A percentile compares a stretch with the other conserved stretches of the same genome.
phyloP scores from a whole-genome alignment of 2,888 invertebrate genomes.

The Tetropium fuscum region DNA sequence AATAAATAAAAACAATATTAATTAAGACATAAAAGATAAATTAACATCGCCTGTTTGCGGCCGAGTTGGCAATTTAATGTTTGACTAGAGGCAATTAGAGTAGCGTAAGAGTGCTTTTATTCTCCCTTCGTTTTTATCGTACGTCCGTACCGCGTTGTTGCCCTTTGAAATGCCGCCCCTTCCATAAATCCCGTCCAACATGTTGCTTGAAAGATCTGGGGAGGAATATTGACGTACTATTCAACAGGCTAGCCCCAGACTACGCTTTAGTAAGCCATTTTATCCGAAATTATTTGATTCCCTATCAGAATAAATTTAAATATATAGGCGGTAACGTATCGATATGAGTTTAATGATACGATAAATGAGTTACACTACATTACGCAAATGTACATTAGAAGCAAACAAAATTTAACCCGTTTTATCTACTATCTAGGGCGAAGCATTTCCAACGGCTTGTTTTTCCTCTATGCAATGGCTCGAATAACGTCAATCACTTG shows the following conservation, averaged over 20 bases:
- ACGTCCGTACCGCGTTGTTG: slow-evolving; percentile 9
- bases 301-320: background rate
- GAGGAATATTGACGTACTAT: slow-evolving; percentile 47
- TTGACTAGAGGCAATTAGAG: slow-evolving; percentile 36
- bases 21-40: slow-evolving; percentile 19
- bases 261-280: slow-evolving; percentile 12
- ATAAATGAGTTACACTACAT: too few relatives aligned
- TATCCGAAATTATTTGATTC: slow-evolving; percentile 5
- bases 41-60: slow-evolving; percentile 17
- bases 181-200: slow-evolving; percentile 31
- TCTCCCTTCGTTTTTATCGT: slow-evolving; percentile 22
- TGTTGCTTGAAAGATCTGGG: slow-evolving; percentile 29
- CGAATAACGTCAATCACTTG: too few relatives aligned
- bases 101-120: slow-evolving; percentile 32
- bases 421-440: too few relatives aligned
- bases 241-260: slow-evolving; percentile 40
- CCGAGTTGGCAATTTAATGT: slow-evolving; percentile 31
- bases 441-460: too few relatives aligned
- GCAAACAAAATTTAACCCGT: too few relatives aligned
- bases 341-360: too few relatives aligned
- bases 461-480: too few relatives aligned
- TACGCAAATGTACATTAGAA: too few relatives aligned
- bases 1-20: slow-evolving; percentile 4
- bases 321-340: background rate
- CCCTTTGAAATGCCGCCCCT: slow-evolving; percentile 17